Evolutionary conservation across 1,140 invertebrate species (phyloP).

Genomic region (Drosophila lacteicornis): DNA sequence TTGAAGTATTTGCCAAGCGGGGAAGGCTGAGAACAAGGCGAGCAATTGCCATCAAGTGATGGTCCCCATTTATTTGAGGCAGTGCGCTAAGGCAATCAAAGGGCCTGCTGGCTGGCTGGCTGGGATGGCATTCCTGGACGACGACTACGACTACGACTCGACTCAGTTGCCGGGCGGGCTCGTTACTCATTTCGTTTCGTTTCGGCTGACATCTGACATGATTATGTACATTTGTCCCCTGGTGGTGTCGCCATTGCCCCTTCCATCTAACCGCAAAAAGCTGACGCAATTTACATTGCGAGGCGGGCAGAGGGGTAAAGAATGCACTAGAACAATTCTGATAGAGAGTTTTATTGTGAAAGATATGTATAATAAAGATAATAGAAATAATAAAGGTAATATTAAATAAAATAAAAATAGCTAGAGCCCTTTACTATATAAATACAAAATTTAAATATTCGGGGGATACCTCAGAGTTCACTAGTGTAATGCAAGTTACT

Average conservation of each 20-base stretch:
- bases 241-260: slow-evolving; percentile 34
- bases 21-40: slow-evolving; percentile 31
- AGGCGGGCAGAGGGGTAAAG: slow-evolving; percentile 3
- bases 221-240: slow-evolving; percentile 79
- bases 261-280: slow-evolving; percentile 27
- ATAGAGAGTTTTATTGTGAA: not conserved
- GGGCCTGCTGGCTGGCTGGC: slow-evolving; percentile 29
- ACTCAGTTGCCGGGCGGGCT: slow-evolving; percentile 22
- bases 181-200: slow-evolving; percentile 60
- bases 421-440: no score
- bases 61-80: slow-evolving; percentile 66
- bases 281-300: slow-evolving; percentile 69
- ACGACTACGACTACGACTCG: not conserved
- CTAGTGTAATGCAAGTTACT: no score
- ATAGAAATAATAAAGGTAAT: no score
- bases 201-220: slow-evolving; percentile 78
- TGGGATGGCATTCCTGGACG: slow-evolving; percentile 31
- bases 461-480: no score
- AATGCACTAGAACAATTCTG: slow-evolving; percentile 4
- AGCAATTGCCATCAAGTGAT: slow-evolving; percentile 77
- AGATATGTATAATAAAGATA: not conserved
- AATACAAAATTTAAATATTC: no score
- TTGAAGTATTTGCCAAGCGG: slow-evolving; percentile 26
- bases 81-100: slow-evolving; percentile 55
- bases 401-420: no score